phyloP scores from a whole-genome alignment of 2,113 vertebrate species.

The Microtus oregoni region DNA sequence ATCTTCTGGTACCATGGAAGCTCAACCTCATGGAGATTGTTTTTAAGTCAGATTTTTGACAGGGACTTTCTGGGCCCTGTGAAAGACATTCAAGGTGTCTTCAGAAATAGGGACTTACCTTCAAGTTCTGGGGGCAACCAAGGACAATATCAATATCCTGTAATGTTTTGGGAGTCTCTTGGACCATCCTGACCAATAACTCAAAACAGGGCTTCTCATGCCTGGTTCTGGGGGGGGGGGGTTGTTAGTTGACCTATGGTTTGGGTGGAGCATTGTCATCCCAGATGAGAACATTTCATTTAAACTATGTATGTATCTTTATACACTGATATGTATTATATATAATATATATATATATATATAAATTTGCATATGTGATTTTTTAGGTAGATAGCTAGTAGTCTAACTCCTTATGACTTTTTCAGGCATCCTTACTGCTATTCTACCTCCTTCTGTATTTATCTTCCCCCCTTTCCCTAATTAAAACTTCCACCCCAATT shows the following conservation, averaged over 20 bases:
- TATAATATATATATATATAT: no score
- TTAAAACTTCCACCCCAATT: not conserved
- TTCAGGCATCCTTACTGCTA: no score
- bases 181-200: not conserved
- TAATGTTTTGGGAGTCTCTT: not conserved
- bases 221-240: no score
- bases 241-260: not conserved
- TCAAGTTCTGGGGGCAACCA: not conserved
- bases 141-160: not conserved
- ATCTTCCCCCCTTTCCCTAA: not conserved
- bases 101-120: not conserved
- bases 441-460: not conserved
- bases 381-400: not conserved
- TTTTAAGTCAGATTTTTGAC: not conserved
- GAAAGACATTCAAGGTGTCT: not conserved
- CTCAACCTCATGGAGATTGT: no score
- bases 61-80: not conserved
- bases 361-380: not conserved
- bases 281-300: not conserved
- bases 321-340: not conserved
- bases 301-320: not conserved
- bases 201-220: not conserved
- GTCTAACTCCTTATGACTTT: not conserved
- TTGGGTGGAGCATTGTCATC: not conserved
- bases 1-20: not conserved